Evolutionary conservation across 2,113 vertebrate species (phyloP), one percentile per base, ranked within the genome.

Genomic region (Oryzias celebensis): DNA sequence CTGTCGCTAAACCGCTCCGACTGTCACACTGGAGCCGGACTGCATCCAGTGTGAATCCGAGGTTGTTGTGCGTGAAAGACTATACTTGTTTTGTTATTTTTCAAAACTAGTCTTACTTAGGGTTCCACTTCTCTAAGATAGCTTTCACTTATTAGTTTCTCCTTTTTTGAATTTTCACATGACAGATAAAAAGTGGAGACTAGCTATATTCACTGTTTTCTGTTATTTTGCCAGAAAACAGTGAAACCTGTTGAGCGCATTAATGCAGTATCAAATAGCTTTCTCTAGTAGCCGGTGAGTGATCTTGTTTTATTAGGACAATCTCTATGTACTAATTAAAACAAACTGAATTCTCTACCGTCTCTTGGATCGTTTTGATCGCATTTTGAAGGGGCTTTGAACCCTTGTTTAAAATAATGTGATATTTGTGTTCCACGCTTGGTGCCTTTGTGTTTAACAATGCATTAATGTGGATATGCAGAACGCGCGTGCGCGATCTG

Each of bases 361-460:
- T 60, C 45, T 49, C 49, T 56, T 44, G 42, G 51, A 44, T 62
- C 43, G 43, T 14, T 70, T 54, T 36, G 26, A 51, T 60, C 52
- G 58, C n/a, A 73, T 73, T 73, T 41, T 47, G 15, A 63, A 65
- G 51, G 41, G 55, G 26, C 52, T 71, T 68, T 60, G 51, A 52
- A 71, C 50, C 20, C 56, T 31, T 56, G 24, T 81, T 75, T 58
- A 55, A 84, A 82, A 69, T 75, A 58, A 77, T 71, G 57, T 55
- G 68, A 71, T 71, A 67, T 57, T 44, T 71, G 58, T 53, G 26
- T 56, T 56, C 58, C 14, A 3, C 17, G 1, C 23, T 58, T 42
- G 53, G 6, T 42, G 47, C 58, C 18, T 43, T 24, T 48, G 18
- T 54, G 42, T 70, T 72, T 75, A 73, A 68, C 74, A 62, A 62